These are phyloP conservation scores for Takifugu flavidus DNA, from an alignment of 2,113 vertebrate genomes.

Conservation along the genomic window DNA sequence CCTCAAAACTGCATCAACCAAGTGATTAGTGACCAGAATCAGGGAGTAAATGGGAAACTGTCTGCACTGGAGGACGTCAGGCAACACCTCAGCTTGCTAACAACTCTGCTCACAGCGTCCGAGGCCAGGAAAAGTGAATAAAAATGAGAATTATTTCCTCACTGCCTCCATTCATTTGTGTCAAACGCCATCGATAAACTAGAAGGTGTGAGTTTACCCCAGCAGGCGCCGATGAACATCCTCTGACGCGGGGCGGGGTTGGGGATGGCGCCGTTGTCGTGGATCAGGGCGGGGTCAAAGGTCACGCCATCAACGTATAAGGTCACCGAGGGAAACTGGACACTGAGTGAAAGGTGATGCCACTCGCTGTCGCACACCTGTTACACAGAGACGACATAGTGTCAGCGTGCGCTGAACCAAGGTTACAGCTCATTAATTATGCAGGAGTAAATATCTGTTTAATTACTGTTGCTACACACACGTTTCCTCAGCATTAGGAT, in stretches of 20 bases:
- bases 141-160: background rate
- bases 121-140: too few relatives aligned
- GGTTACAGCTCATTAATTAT: background rate
- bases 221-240: slow-evolving; percentile 93
- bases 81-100: slow-evolving; percentile 16
- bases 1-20: slow-evolving; percentile 42
- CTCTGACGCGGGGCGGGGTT: slow-evolving; percentile 81
- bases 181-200: slow-evolving; percentile 20
- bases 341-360: slow-evolving; percentile 95
- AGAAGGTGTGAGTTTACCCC: slow-evolving; percentile 72
- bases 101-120: too few relatives aligned
- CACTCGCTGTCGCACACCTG: slow-evolving; percentile 96
- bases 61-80: slow-evolving; percentile 1
- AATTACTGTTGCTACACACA: too few relatives aligned
- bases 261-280: slow-evolving; percentile 93
- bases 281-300: slow-evolving; percentile 95
- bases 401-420: background rate
- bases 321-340: slow-evolving; percentile 93
- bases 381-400: background rate
- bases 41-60: slow-evolving; percentile 15
- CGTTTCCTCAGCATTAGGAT: too few relatives aligned
- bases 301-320: slow-evolving; percentile 94
- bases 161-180: slow-evolving; percentile 12
- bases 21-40: slow-evolving; percentile 42
- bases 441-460: background rate